Conservation (phyloP, 2,113 vertebrate genomes). For the Strix uralensis region DNA sequence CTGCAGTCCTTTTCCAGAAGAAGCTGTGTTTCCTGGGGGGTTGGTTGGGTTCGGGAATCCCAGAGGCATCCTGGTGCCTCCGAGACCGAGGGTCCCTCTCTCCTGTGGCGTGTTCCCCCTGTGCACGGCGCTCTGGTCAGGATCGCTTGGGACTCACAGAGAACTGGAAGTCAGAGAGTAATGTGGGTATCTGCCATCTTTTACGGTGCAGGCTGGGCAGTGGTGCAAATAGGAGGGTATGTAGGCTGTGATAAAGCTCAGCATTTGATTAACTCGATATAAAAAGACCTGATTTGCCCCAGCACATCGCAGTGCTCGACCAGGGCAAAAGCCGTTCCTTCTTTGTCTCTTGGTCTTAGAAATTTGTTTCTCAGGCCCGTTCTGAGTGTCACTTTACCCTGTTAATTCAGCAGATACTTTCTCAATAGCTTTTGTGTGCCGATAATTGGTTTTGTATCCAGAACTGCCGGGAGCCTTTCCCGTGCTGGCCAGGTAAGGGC, state of each 20-base stretch:
- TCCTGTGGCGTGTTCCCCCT: fast-evolving
- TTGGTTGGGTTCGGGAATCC: fast-evolving
- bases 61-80: not conserved
- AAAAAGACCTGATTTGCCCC: not conserved
- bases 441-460: not conserved
- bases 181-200: not conserved
- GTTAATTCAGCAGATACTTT: not conserved
- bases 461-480: not conserved
- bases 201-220: fast-evolving
- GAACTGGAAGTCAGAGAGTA: not conserved
- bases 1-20: not conserved
- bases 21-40: not conserved
- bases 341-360: not conserved
- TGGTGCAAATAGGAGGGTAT: not conserved
- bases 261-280: fast-evolving
- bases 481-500: not conserved
- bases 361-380: not conserved
- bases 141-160: not conserved
- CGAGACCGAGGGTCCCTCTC: not conserved
- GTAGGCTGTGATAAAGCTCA: not conserved
- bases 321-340: not conserved
- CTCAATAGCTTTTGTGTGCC: not conserved
- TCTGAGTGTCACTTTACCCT: not conserved
- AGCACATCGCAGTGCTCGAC: not conserved
- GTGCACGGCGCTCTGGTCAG: fast-evolving